Conservation (phyloP, 2,888 invertebrate species). For the Hyposoter dolosus region DNA sequence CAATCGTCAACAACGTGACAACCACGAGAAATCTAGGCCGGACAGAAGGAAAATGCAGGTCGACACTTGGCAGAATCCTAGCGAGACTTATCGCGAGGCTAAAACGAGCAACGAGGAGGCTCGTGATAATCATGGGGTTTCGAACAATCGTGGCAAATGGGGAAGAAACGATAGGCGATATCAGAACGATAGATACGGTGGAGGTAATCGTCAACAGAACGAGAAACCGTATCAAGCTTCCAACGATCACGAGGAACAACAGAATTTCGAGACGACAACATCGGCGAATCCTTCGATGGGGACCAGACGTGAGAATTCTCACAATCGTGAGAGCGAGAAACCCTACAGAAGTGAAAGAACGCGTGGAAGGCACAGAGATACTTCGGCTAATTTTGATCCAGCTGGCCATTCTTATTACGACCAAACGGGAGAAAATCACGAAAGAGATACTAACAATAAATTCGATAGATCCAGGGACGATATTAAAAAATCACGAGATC, state of each 20-base stretch:
- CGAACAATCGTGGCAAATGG: slow-evolving; percentile 53
- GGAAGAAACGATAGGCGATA: slow-evolving; percentile 72
- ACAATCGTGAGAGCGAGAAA: slow-evolving; percentile 53
- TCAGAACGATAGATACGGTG: slow-evolving; percentile 74
- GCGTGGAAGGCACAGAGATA: slow-evolving; percentile 57
- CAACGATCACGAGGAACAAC: slow-evolving; percentile 58
- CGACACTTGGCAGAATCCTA: slow-evolving; percentile 58
- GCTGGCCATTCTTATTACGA: slow-evolving; percentile 75
- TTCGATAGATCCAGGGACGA: slow-evolving; percentile 64
- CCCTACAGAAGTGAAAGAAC: slow-evolving; percentile 53
- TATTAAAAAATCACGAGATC: slow-evolving; percentile 66
- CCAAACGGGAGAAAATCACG: slow-evolving; percentile 68
- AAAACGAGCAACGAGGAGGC: slow-evolving; percentile 35
- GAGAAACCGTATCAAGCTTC: slow-evolving; percentile 26
- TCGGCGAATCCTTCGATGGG: slow-evolving; percentile 29
- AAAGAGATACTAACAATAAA: slow-evolving; percentile 49
- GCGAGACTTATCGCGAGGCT: slow-evolving; percentile 31
- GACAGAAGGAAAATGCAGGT: slow-evolving; percentile 58
- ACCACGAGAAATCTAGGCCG: slow-evolving; percentile 47
- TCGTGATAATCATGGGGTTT: slow-evolving; percentile 47
- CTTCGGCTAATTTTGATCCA: slow-evolving; percentile 71
- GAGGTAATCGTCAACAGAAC: slow-evolving; percentile 57
- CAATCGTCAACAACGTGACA: slow-evolving; percentile 60
- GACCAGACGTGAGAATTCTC: slow-evolving; percentile 51
- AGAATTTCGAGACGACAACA: slow-evolving; percentile 34